Percentiles rank a stretch among this genome's conserved stretches.
These are phyloP conservation scores for Coenonympha arcania DNA, from an alignment of 2,888 invertebrate genomes.

Conservation along the genomic window DNA sequence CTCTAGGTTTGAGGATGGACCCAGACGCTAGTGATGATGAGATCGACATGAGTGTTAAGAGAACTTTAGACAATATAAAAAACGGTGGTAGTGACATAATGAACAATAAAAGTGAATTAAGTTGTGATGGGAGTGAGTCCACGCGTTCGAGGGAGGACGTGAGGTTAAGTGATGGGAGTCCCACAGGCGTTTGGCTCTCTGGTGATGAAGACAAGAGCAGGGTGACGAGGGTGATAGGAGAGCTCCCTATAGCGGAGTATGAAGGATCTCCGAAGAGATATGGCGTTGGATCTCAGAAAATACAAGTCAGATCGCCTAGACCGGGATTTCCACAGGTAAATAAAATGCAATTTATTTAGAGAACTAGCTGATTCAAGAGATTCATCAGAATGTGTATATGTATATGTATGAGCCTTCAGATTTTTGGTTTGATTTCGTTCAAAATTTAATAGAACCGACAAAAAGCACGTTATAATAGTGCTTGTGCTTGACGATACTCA, in stretches of 20 bases:
- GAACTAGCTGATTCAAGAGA: no score
- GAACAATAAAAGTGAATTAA: conserved; percentile 65
- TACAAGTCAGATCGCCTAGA: conserved; percentile 82
- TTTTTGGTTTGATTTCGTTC: no score
- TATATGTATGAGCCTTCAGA: no score
- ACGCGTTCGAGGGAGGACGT: conserved; percentile 52
- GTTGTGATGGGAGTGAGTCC: conserved; percentile 56
- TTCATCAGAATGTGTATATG: no score
- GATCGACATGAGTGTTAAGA: conserved; percentile 66
- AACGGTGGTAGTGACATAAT: conserved; percentile 68
- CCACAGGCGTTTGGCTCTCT: conserved; percentile 52
- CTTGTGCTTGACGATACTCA: no score
- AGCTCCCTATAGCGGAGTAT: conserved; percentile 93
- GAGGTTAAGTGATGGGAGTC: conserved; percentile 51
- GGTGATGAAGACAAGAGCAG: conserved; percentile 58
- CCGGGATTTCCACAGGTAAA: conserved; percentile 88
- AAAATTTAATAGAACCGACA: no score
- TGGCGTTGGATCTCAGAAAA: conserved; percentile 82
- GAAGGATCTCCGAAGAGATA: conserved; percentile 92
- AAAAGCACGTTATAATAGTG: no score
- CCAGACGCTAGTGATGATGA: conserved; percentile 70
- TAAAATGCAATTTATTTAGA: background rate
- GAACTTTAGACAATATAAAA: conserved; percentile 71
- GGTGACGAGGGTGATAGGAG: conserved; percentile 82
- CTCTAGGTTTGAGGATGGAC: conserved; percentile 71